phyloP scores from a whole-genome alignment of 2,113 vertebrate species.

The Cololabis saira region DNA sequence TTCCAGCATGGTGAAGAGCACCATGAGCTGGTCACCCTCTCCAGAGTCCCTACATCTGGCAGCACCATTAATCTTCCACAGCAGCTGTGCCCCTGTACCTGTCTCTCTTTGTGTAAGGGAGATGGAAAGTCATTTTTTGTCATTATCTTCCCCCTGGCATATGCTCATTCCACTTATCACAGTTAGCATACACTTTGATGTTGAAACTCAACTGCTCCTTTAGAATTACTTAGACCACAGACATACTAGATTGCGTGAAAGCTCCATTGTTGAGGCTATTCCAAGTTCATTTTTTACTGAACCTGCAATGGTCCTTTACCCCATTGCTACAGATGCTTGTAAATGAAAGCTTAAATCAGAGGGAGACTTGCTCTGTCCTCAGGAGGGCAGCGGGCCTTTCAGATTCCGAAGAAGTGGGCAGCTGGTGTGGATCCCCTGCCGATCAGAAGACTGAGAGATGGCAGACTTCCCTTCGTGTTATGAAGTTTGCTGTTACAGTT shows the following conservation, averaged over 20 bases:
- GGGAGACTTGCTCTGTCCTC: conserved; percentile 46
- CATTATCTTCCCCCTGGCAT: conserved; percentile 78
- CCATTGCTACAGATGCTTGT: conserved; percentile 23
- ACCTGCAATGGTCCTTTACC: conserved; percentile 17
- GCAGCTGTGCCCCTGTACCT: conserved; percentile 75
- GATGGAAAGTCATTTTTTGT: conserved; percentile 77
- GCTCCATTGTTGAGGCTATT: conserved; percentile 14
- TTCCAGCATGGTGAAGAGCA: conserved; percentile 56
- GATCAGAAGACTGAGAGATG: conserved; percentile 32
- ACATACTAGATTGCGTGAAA: conserved; percentile 17
- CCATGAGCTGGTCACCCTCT: conserved; percentile 69
- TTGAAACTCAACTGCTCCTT: conserved; percentile 42
- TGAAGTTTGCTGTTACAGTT: conserved; percentile 35
- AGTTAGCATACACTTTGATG: conserved; percentile 74
- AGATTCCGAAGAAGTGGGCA: conserved; percentile 43
- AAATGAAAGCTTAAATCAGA: conserved; percentile 21
- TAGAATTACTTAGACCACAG: conserved; percentile 38
- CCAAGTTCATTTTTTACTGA: conserved; percentile 8
- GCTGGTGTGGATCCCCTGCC: conserved; percentile 11
- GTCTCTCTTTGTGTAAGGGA: conserved; percentile 76
- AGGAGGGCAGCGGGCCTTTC: conserved; percentile 69
- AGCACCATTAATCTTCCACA: conserved; percentile 79
- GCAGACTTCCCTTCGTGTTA: conserved; percentile 19
- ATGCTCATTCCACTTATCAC: conserved; percentile 80
- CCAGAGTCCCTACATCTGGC: conserved; percentile 73